Evolutionary conservation across 2,113 vertebrate species (phyloP), one percentile per base, ranked within the genome.

Genomic region (Ranitomeya variabilis): DNA sequence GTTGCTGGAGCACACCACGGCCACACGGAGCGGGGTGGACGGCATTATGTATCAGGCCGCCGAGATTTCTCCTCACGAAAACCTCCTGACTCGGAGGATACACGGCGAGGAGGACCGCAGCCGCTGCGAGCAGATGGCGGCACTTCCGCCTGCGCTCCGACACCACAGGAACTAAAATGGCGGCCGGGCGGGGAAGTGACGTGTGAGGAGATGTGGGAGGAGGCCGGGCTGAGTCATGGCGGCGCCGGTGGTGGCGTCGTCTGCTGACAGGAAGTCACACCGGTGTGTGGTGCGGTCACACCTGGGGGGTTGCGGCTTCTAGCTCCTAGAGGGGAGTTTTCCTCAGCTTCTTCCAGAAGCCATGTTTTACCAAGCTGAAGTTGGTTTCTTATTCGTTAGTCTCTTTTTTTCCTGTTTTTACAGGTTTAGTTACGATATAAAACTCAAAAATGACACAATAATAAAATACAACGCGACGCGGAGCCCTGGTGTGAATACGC

Each of bases 1-100:
- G 96, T 99, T 99, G 94, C 97, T 99, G 90, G 96, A 99, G 94
- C 98, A 99, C 92, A 99, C 97, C 91, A 99, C 98, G 91, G 97
- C 97, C 93, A 99, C 97, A 76, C 96, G 95, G 91, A 99, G 96
- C 92, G 95, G 95, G 89, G 96, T 93, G 91, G 95, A 96, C 93
- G 96, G 95, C 97, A 98, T 97, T 84, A 71, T 26, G 52, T 16
- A 14, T 21, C 13, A 55, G 10, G 52, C 19, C 31, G 62, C 51
- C 16, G 21, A 83, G 31, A 7, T 45, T 31, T 7, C 80, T 66
- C 19, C 18, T 0, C 7, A 18, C n/a, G n/a, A 80, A 90, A 45
- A 91, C 67, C 83, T 87, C 77, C 37, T 45, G 37, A 45, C 37
- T 3, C 5, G 37, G 37, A 45, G 37, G 37, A 45, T 1, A 89